Evolutionary conservation across 2,797 vertebrate genomes (phyloP).

Genomic region (Poecilia gillii): DNA sequence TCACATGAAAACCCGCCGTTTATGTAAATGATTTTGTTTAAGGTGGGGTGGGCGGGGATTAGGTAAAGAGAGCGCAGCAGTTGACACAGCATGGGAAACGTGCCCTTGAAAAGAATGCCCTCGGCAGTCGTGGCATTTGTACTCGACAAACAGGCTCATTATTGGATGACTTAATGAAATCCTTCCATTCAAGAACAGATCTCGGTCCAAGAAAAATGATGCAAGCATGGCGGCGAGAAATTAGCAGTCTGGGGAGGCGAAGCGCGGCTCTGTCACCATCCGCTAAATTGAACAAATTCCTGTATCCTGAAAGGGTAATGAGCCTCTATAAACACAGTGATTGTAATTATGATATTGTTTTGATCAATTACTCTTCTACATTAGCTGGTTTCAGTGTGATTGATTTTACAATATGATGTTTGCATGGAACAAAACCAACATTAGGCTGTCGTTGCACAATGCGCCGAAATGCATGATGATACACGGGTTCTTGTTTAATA

Average conservation of each 20-base stretch:
- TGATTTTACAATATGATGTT: constrained; percentile 34
- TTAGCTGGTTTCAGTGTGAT: constrained; percentile 39
- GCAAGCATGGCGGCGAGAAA: constrained; percentile 60
- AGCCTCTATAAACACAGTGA: constrained; percentile 47
- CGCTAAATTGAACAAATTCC: constrained; percentile 60
- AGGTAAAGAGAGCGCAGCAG: constrained; percentile 40
- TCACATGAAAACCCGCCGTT: background rate
- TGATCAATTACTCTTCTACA: constrained; percentile 49
- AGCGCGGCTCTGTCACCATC: constrained; percentile 49
- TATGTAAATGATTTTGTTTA: constrained; percentile 30
- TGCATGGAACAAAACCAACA: constrained; percentile 31
- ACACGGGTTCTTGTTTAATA: constrained; percentile 4
- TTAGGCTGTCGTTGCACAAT: constrained; percentile 22
- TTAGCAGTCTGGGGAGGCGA: constrained; percentile 62
- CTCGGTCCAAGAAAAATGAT: constrained; percentile 69
- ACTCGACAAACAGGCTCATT: constrained; percentile 77
- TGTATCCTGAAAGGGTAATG: constrained; percentile 52
- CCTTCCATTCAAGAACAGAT: constrained; percentile 74
- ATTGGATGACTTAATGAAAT: constrained; percentile 78
- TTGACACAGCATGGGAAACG: constrained; percentile 60
- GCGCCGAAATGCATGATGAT: constrained; percentile 16
- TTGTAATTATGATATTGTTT: constrained; percentile 64
- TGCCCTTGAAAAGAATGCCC: constrained; percentile 62
- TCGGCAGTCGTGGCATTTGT: constrained; percentile 65
- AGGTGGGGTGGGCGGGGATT: background rate